A percentile compares a stretch with the other conserved stretches of the same genome.
Evolutionary conservation across 53 echinoderm and acorn worm genomes (phyloP).

Genomic region (Crossaster papposus): DNA sequence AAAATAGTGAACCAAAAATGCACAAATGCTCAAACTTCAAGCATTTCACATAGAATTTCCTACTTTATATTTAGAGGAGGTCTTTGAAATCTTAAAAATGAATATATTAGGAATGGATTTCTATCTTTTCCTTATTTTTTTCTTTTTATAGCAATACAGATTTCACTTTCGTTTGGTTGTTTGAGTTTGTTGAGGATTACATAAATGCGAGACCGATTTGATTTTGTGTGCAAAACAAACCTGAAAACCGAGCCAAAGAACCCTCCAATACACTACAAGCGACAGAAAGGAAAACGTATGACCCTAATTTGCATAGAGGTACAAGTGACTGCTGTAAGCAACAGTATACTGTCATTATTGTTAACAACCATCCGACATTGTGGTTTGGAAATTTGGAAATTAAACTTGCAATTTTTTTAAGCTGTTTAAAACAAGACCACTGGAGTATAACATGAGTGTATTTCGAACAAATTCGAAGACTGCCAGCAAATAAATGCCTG

Average conservation of each 20-base stretch:
- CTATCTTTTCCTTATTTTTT: background rate
- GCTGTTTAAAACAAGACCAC: background rate
- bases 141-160: background rate
- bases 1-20: too few species aligned
- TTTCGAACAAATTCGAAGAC: background rate
- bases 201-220: background rate
- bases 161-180: background rate
- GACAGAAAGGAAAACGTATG: background rate
- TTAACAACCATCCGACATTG: background rate
- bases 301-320: conserved; percentile 38
- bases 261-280: background rate
- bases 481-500: too few species aligned
- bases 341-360: background rate
- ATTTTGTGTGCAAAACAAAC: background rate
- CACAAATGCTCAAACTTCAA: too few species aligned
- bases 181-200: background rate
- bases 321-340: background rate
- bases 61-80: too few species aligned
- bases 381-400: background rate
- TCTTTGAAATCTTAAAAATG: too few species aligned
- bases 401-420: background rate
- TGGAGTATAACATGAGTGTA: too few species aligned
- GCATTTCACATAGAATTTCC: too few species aligned
- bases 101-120: background rate
- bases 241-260: background rate